Percentiles rank a stretch among this genome's conserved stretches.
phyloP scores from a whole-genome alignment of 2,797 vertebrate genomes.

The Mormyrus proboscirostris region DNA sequence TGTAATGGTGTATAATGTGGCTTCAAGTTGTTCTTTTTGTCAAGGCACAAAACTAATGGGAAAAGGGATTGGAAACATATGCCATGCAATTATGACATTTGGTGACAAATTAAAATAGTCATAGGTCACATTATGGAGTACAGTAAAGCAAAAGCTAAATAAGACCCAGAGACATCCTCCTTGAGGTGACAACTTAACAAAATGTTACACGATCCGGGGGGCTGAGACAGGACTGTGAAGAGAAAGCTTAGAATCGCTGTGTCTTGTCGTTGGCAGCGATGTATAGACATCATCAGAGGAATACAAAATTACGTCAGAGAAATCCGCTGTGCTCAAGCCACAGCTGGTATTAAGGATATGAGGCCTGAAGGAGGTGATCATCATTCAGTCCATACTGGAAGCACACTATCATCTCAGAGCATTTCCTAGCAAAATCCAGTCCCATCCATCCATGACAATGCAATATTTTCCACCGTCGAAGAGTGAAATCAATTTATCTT shows the following conservation, averaged over 20 bases:
- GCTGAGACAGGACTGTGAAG: neutral
- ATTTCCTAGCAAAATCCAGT: neutral
- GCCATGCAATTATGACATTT: neutral
- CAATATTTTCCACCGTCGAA: neutral
- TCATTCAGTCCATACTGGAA: neutral
- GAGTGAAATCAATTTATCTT: constrained; percentile 6
- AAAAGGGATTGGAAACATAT: neutral
- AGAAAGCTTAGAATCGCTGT: neutral
- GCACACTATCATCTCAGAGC: neutral
- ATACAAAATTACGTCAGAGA: neutral
- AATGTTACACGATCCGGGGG: neutral
- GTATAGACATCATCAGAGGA: neutral
- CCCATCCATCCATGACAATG: neutral
- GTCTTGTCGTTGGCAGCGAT: neutral
- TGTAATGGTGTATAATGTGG: neutral
- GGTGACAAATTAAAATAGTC: neutral
- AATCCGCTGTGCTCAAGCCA: neutral
- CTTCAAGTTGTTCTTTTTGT: neutral
- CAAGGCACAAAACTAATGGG: neutral
- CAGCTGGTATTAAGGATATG: neutral
- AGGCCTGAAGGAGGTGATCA: neutral
- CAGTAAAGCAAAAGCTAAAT: neutral
- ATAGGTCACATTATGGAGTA: neutral
- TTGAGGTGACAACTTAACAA: neutral
- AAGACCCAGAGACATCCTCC: neutral